Evolutionary conservation across 2,113 vertebrate genomes (phyloP).

Genomic region (Albula goreensis): DNA sequence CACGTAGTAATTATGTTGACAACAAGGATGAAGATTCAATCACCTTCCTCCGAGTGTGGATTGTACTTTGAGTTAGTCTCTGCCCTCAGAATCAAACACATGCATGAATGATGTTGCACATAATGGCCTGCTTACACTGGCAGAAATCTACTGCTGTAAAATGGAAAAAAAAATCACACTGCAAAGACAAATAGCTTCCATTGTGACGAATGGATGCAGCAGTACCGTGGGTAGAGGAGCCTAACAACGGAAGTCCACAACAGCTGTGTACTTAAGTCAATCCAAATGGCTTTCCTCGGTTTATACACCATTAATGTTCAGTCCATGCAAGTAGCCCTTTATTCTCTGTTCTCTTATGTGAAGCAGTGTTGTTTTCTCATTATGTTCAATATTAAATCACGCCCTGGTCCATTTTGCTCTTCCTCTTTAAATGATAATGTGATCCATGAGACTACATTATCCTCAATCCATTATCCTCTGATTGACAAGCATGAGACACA

Average conservation of each 20-base stretch:
- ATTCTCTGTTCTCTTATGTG: neutral
- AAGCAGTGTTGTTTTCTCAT: neutral
- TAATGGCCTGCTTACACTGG: neutral
- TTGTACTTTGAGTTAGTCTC: neutral
- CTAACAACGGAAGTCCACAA: neutral
- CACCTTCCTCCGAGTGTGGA: too few relatives aligned
- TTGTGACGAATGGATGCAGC: neutral
- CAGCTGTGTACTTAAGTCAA: neutral
- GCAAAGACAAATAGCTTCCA: neutral
- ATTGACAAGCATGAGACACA: slow-evolving; percentile 41
- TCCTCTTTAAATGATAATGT: slow-evolving; percentile 30
- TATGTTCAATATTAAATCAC: slow-evolving; percentile 9
- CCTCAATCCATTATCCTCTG: slow-evolving; percentile 28
- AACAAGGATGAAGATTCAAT: too few relatives aligned
- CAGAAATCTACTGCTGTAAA: neutral
- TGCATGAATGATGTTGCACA: neutral
- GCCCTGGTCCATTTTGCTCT: slow-evolving; percentile 10
- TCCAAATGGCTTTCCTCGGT: neutral
- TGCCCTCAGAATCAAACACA: neutral
- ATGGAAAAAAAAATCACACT: neutral
- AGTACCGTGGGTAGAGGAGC: neutral
- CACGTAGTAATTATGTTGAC: too few relatives aligned
- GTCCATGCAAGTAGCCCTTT: neutral
- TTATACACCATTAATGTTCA: neutral
- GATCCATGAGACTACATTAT: neutral